Percentiles rank a stretch among this genome's conserved stretches.
Conservation (phyloP, 2,888 invertebrate genomes). For the Anaspis maculata region DNA sequence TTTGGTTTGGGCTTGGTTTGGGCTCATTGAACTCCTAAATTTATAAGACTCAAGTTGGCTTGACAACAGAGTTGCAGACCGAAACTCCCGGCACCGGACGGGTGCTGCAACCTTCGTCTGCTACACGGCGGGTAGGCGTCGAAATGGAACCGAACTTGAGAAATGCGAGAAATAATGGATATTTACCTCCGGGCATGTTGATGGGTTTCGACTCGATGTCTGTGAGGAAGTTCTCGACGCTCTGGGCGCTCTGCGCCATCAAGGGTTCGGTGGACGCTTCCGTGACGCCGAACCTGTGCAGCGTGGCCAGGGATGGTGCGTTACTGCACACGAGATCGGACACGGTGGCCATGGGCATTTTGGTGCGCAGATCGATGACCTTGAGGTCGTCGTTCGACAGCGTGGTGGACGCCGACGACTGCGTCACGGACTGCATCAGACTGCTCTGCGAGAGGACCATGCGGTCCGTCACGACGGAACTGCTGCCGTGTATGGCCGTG, state of each 20-base stretch:
- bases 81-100: too few relatives aligned
- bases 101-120: too few relatives aligned
- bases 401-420: slow-evolving; percentile 1
- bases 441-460: slow-evolving; percentile 12
- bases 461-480: slow-evolving; percentile 13
- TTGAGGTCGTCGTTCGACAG: slow-evolving; percentile 39
- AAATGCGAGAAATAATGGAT: too few relatives aligned
- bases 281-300: slow-evolving; percentile 45
- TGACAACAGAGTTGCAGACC: too few relatives aligned
- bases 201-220: slow-evolving; percentile 41
- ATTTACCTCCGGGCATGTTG: too few relatives aligned
- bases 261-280: slow-evolving; percentile 41
- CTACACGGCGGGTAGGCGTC: too few relatives aligned
- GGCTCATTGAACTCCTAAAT: too few relatives aligned
- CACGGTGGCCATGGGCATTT: slow-evolving; percentile 48
- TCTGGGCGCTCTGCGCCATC: slow-evolving; percentile 51
- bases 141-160: too few relatives aligned
- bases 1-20: too few relatives aligned
- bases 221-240: slow-evolving; percentile 51
- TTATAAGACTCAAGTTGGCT: too few relatives aligned
- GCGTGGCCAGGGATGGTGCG: slow-evolving; percentile 49
- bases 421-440: slow-evolving; percentile 10
- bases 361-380: slow-evolving; percentile 63
- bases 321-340: slow-evolving; percentile 45
- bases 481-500: slow-evolving; percentile 14